Percentiles rank a stretch among this genome's conserved stretches.
Evolutionary conservation across 2,113 vertebrate genomes (phyloP).

Genomic region (Uria aalge): DNA sequence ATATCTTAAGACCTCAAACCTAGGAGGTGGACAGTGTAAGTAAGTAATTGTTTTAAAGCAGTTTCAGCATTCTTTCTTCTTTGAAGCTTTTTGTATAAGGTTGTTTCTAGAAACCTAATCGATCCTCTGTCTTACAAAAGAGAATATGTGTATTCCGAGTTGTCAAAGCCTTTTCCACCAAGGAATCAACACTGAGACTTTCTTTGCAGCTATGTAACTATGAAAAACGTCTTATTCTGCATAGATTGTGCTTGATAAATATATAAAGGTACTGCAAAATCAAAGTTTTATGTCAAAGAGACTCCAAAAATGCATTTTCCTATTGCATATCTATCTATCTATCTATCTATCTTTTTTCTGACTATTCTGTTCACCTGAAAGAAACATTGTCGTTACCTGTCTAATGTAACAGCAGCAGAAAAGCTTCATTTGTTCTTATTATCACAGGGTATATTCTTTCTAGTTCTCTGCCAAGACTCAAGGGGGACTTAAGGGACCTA

Average conservation of each 20-base stretch:
- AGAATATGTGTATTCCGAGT: neutral
- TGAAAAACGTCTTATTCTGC: neutral
- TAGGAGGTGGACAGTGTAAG: neutral
- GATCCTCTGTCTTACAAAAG: neutral
- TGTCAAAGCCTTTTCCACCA: neutral
- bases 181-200: neutral
- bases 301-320: neutral
- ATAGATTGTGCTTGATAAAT: neutral
- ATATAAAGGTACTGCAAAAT: neutral
- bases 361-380: neutral
- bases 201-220: neutral
- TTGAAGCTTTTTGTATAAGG: neutral
- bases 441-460: neutral
- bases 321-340: neutral
- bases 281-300: neutral
- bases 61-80: neutral
- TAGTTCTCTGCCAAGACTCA: neutral
- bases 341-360: neutral
- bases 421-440: neutral
- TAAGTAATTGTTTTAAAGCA: neutral
- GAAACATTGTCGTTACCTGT: neutral
- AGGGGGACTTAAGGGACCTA: neutral
- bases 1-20: neutral
- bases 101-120: neutral
- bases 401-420: neutral